phyloP scores from a whole-genome alignment of 1,140 invertebrate species.

The Mamestra configurata region DNA sequence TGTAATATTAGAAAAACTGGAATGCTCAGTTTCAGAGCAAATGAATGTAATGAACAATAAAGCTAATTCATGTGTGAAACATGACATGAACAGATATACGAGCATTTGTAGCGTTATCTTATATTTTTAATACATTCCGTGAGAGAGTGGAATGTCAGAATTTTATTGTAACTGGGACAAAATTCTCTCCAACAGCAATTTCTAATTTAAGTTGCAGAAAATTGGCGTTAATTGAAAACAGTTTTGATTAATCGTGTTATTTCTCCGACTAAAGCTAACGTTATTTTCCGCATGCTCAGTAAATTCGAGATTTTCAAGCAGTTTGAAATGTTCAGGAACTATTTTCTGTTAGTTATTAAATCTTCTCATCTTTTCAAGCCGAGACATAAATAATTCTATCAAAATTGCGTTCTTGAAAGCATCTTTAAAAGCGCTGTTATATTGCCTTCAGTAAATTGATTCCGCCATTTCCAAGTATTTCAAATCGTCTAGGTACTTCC shows the following conservation, averaged over 20 bases:
- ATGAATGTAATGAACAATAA: slow-evolving; percentile 37
- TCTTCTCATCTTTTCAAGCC: background rate
- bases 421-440: background rate
- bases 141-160: slow-evolving; percentile 1
- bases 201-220: slow-evolving; percentile 6
- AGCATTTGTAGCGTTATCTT: slow-evolving; percentile 1
- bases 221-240: slow-evolving; percentile 3
- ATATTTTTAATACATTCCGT: slow-evolving; percentile 10
- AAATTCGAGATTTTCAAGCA: background rate
- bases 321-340: background rate
- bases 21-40: slow-evolving; percentile 8
- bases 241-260: slow-evolving; percentile 8
- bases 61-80: slow-evolving; percentile 38
- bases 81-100: slow-evolving; percentile 29
- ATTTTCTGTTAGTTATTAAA: background rate
- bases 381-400: background rate
- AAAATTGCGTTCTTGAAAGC: background rate
- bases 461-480: background rate
- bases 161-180: slow-evolving; percentile 16
- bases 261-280: background rate
- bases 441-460: background rate
- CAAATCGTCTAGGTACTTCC: background rate
- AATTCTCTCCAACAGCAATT: background rate
- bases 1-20: background rate
- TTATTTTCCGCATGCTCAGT: background rate